These are phyloP conservation scores for Apoderus coryli DNA, from an alignment of 2,888 invertebrate genomes.

Conservation along the genomic window DNA sequence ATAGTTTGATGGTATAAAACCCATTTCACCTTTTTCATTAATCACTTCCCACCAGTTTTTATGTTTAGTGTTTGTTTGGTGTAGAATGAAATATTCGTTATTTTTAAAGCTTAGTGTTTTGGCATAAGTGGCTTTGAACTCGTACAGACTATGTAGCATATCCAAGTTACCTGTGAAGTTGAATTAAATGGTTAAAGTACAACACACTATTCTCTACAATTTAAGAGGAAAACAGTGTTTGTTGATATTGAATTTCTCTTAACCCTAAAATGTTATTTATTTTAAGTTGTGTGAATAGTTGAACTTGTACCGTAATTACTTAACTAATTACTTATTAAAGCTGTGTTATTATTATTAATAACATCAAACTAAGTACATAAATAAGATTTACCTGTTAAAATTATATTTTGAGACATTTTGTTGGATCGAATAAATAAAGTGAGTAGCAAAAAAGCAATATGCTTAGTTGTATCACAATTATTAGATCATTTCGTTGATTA, in stretches of 20 bases:
- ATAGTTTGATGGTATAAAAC: constrained; percentile 79
- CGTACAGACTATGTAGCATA: constrained; percentile 71
- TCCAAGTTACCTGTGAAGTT: constrained; percentile 50
- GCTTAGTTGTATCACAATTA: too few species aligned
- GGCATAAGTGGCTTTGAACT: constrained; percentile 70
- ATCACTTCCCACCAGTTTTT: constrained; percentile 84
- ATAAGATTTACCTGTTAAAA: constrained; percentile 20
- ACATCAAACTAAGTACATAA: constrained; percentile 3
- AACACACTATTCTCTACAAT: too few species aligned
- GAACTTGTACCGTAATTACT: too few species aligned
- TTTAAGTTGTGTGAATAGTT: too few species aligned
- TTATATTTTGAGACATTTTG: constrained; percentile 22
- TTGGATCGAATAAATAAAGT: too few species aligned
- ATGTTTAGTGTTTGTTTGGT: constrained; percentile 65
- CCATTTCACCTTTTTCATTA: constrained; percentile 66
- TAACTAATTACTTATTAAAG: too few species aligned
- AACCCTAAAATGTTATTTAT: too few species aligned
- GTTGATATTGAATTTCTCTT: constrained; percentile 6
- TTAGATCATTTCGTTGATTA: too few species aligned
- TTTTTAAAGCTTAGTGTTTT: constrained; percentile 70
- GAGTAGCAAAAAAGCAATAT: too few species aligned
- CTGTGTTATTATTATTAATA: constrained; percentile 6
- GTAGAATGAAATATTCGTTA: constrained; percentile 66
- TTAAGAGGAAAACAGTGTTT: constrained; percentile 1
- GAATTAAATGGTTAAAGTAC: too few species aligned